These are phyloP conservation scores for Drosophila histrio DNA, from an alignment of 2,888 invertebrate species.

Conservation along the genomic window DNA sequence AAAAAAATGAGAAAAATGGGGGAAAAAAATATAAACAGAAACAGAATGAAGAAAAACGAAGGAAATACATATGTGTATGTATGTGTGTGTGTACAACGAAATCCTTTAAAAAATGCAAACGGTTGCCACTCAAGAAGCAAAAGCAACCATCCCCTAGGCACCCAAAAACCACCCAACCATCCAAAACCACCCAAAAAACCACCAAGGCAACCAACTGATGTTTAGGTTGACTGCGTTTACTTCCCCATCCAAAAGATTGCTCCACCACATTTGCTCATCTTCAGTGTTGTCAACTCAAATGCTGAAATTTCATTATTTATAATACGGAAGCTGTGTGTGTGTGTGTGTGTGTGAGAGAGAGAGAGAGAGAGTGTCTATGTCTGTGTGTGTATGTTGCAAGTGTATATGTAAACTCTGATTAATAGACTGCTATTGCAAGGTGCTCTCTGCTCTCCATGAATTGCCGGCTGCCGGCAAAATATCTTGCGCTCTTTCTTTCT, in stretches of 20 bases:
- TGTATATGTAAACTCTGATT: conserved; percentile 48
- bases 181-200: conserved; percentile 15
- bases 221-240: conserved; percentile 37
- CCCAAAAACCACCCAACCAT: neutral
- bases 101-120: conserved; percentile 64
- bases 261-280: conserved; percentile 19
- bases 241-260: neutral
- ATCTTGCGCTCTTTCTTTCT: conserved; percentile 5
- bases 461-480: conserved; percentile 30
- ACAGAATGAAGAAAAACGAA: neutral
- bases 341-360: neutral
- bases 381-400: conserved; percentile 33
- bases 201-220: conserved; percentile 24
- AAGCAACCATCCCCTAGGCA: neutral
- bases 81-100: too few relatives aligned
- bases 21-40: conserved; percentile 13
- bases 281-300: conserved; percentile 55
- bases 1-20: conserved; percentile 6
- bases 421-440: conserved; percentile 72
- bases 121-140: conserved; percentile 71
- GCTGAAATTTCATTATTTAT: conserved; percentile 74
- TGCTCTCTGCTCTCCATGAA: conserved; percentile 45
- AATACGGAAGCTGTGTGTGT: conserved; percentile 60
- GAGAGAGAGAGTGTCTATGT: conserved; percentile 5
- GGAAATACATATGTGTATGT: too few relatives aligned